A percentile compares a stretch with the other conserved stretches of the same genome.
phyloP scores from a whole-genome alignment of 92 coral and sea anemone species.

The Actinostola sp. region DNA sequence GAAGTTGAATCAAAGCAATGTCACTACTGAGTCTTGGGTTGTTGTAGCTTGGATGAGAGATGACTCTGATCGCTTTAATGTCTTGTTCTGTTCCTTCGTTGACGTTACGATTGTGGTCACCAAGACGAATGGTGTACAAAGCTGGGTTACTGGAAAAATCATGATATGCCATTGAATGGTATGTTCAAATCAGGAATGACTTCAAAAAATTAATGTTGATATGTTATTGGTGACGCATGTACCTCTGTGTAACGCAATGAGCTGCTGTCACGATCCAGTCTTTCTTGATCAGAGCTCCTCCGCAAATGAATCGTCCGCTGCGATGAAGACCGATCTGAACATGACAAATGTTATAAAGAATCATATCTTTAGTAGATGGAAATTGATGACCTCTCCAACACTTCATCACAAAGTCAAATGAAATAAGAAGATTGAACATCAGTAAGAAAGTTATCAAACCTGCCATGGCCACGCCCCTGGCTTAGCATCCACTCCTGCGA shows the following conservation, averaged over 20 bases:
- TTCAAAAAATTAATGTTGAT: background rate
- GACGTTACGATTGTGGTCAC: conserved; percentile 73
- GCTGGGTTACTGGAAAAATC: conserved; percentile 22
- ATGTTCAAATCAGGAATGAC: too few relatives aligned
- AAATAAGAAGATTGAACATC: background rate
- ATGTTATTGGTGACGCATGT: background rate
- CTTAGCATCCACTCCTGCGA: conserved; percentile 73
- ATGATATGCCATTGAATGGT: background rate
- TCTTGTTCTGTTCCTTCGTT: conserved; percentile 72
- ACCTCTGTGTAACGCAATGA: conserved; percentile 59
- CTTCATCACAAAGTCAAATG: background rate
- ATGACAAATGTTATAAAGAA: background rate
- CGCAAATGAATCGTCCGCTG: conserved; percentile 65
- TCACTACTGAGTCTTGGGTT: conserved; percentile 61
- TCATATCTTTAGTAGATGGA: background rate
- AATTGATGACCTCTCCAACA: background rate
- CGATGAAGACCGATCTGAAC: conserved; percentile 58
- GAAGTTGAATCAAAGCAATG: conserved; percentile 65
- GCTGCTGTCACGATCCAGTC: conserved; percentile 84
- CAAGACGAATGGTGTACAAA: conserved; percentile 61
- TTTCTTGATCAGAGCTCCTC: conserved; percentile 64
- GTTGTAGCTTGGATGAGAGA: conserved; percentile 57
- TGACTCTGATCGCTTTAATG: conserved; percentile 50
- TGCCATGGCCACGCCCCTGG: conserved; percentile 92
- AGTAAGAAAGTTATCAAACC: conserved; percentile 25